A percentile compares a stretch with the other conserved stretches of the same genome.
phyloP scores from a whole-genome alignment of 2,888 invertebrate species.

The Onchidella celtica region DNA sequence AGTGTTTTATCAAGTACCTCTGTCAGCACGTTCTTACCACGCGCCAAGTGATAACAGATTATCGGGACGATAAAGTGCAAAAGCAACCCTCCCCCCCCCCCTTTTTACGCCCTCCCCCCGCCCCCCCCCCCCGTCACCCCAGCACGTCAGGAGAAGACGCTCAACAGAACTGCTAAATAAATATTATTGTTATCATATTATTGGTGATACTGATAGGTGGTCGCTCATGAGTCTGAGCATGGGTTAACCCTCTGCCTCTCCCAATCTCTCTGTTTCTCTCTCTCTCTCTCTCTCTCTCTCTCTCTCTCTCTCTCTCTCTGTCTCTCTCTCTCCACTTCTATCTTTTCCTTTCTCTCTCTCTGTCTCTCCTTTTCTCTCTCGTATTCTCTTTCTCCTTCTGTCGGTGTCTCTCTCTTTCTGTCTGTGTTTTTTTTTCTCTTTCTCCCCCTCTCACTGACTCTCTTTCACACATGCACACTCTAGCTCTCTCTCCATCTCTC shows the following conservation, averaged over 20 bases:
- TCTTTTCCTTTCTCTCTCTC: background rate
- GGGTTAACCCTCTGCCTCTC: too few species aligned
- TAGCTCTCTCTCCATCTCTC: background rate
- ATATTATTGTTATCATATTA: too few species aligned
- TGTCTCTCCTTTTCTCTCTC: background rate
- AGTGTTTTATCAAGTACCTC: too few species aligned
- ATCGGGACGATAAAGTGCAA: too few species aligned
- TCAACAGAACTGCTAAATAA: too few species aligned
- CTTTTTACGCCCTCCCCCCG: background rate
- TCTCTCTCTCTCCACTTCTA: background rate
- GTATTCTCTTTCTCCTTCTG: background rate
- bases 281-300: constrained; percentile 1
- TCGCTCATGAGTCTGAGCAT: too few species aligned
- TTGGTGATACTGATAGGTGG: too few species aligned
- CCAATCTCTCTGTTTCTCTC: too few species aligned
- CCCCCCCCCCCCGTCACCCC: background rate
- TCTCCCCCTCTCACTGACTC: background rate
- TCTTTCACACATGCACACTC: too few species aligned
- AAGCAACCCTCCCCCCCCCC: background rate
- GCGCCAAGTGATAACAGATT: too few species aligned
- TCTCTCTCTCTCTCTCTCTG: background rate
- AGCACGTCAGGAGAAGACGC: too few species aligned
- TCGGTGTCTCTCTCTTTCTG: background rate
- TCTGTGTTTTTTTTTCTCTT: background rate
- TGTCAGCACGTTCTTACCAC: too few species aligned